Percentiles rank a stretch among this genome's conserved stretches.
These are phyloP conservation scores for Diarsia brunnea DNA, from an alignment of 2,888 invertebrate genomes.

Conservation along the genomic window DNA sequence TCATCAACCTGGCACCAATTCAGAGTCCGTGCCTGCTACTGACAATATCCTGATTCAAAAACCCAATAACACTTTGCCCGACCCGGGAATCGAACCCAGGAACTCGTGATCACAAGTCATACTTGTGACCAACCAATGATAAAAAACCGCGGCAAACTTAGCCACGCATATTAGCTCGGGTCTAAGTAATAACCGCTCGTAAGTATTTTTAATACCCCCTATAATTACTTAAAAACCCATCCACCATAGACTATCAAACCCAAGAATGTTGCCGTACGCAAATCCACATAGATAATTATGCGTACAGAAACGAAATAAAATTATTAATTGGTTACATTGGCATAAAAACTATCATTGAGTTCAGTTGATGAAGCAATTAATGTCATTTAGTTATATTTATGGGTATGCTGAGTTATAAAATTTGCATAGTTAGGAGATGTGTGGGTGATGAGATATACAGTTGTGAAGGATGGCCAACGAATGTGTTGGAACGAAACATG, in stretches of 20 bases:
- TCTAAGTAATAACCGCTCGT: background rate
- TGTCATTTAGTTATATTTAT: conserved; percentile 63
- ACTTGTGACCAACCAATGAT: no score
- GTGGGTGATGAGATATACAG: conserved; percentile 37
- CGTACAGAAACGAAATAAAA: conserved; percentile 48
- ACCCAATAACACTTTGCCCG: no score
- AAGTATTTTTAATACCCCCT: background rate
- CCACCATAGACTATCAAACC: conserved; percentile 5
- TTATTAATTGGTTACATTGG: conserved; percentile 60
- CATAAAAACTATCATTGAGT: conserved; percentile 72
- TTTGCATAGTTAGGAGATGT: conserved; percentile 65
- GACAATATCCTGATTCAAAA: no score
- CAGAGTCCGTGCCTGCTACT: no score
- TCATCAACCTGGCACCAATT: no score
- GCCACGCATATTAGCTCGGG: background rate
- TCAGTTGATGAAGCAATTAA: conserved; percentile 65
- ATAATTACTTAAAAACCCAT: conserved; percentile 19
- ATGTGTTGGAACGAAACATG: conserved; percentile 6
- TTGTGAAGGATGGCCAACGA: background rate
- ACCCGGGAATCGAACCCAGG: no score
- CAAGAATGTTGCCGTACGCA: conserved; percentile 37
- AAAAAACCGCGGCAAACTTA: background rate
- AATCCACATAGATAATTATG: conserved; percentile 44
- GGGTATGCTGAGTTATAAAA: conserved; percentile 62
- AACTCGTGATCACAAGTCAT: no score